A percentile compares a stretch with the other conserved stretches of the same genome.
phyloP scores from a whole-genome alignment of 2,888 invertebrate genomes.

The Patella ulyssiponensis region DNA sequence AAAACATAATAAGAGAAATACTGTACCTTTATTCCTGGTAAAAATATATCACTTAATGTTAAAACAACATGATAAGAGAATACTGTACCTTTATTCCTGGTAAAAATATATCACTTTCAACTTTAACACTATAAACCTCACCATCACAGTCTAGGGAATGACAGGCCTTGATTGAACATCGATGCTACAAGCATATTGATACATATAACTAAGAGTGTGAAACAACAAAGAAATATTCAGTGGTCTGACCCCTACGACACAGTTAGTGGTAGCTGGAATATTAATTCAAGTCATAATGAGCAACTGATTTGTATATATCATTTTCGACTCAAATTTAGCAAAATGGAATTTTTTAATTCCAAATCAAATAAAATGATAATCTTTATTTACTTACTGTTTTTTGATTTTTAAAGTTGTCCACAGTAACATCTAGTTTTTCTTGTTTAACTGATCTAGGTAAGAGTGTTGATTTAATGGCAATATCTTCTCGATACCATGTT shows the following conservation, averaged over 20 bases:
- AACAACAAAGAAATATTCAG: background rate
- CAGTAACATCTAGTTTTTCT: constrained; percentile 20
- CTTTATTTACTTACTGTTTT: constrained; percentile 30
- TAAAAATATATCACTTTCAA: constrained; percentile 34
- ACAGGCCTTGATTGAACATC: constrained; percentile 41
- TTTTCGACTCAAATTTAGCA: too few species aligned
- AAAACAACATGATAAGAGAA: too few species aligned
- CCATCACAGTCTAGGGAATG: constrained; percentile 35
- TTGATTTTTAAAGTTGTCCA: constrained; percentile 24
- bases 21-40: too few species aligned
- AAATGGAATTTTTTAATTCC: background rate
- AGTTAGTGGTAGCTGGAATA: background rate
- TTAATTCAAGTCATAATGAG: background rate
- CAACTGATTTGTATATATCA: too few species aligned
- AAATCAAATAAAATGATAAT: background rate
- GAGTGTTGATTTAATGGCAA: constrained; percentile 25
- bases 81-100: constrained; percentile 34
- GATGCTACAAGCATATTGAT: constrained; percentile 33
- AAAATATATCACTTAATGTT: too few species aligned
- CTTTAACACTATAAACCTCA: constrained; percentile 7
- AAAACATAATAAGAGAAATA: too few species aligned
- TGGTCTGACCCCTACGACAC: too few species aligned
- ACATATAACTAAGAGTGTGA: background rate
- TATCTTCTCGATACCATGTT: constrained; percentile 41
- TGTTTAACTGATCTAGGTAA: constrained; percentile 14